Evolutionary conservation across 2,113 vertebrate genomes (phyloP), one percentile per base, ranked within the genome.

Genomic region (Bos indicus): DNA sequence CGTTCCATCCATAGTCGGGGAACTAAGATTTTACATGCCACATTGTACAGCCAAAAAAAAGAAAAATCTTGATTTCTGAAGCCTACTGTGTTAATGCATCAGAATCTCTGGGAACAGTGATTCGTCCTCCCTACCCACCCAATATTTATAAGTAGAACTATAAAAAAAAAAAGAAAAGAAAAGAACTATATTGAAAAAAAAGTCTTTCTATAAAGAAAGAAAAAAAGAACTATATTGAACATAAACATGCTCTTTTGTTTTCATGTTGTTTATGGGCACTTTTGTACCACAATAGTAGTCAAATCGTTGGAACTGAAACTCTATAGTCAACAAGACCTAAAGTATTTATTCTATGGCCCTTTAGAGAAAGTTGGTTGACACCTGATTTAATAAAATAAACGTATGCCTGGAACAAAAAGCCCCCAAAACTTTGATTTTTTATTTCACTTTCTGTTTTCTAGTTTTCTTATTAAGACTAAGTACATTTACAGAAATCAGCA

Each of bases 381-480:
- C 6, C 52, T 71, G 28, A 62, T 62, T 93, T 94, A 95, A 82
- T 95, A 40, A 97, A 96, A 74, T 87, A 91, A 95, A 14, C 2
- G 0, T 9, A 54, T 21, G 17, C 5, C 46, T 62, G 54, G 2
- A 71, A 84, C 30, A 3, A 30, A 26, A 97, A 10, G 16, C 15
- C 52, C 33, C 46, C n/a, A 51, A 0, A 74, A 7, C 5, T 91
- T 57, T 90, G 1, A n/a, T 82, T 84, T 82, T 78, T 81, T 2
- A 33, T 74, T 81, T 85, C 25, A 3, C 15, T 59, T 36, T 78
- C 2, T 71, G 1, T 88, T 87, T 40, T 11, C 13, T 86, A 1
- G 14, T 94, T 90, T 60, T 48, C 59, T 43, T 71, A 0, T 57
- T 52, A 82, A 46, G 30, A 85, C 19, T 15, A 11, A 28, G 2